A percentile compares a stretch with the other conserved stretches of the same genome.
phyloP scores from a whole-genome alignment of 2,888 invertebrate genomes.

The Dusona sp. region DNA sequence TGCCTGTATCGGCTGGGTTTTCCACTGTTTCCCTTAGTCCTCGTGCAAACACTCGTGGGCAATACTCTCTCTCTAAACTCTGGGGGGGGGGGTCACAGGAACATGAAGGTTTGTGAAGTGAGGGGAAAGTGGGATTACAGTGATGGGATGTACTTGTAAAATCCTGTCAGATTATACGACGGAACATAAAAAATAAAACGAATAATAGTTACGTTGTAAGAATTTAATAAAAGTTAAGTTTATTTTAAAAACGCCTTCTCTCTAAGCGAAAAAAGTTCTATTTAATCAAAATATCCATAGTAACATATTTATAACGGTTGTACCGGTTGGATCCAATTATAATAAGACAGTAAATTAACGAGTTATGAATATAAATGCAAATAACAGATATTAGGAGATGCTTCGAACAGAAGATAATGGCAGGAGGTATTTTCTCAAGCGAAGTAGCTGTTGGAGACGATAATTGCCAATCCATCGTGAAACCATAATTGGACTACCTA shows the following conservation, averaged over 20 bases:
- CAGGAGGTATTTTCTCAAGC: constrained; percentile 47
- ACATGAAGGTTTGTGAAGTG: too few species aligned
- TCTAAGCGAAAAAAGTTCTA: neutral
- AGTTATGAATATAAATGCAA: neutral
- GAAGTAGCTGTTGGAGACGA: constrained; percentile 54
- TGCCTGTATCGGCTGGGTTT: too few species aligned
- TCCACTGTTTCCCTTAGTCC: too few species aligned
- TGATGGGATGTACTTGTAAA: too few species aligned
- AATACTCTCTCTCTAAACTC: too few species aligned
- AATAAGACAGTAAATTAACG: neutral
- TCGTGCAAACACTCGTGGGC: too few species aligned
- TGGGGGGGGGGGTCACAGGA: too few species aligned
- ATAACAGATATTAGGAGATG: constrained; percentile 56
- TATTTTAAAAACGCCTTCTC: neutral
- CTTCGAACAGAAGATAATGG: constrained; percentile 63
- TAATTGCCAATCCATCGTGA: constrained; percentile 67
- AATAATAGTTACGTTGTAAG: too few species aligned
- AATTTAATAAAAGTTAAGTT: too few species aligned
- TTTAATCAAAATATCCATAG: neutral
- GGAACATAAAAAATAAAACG: too few species aligned
- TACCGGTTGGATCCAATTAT: neutral
- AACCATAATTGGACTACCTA: neutral
- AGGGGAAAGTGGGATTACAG: too few species aligned
- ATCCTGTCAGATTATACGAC: too few species aligned
- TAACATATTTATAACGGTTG: neutral